phyloP scores from a whole-genome alignment of 2,888 invertebrate genomes.

The Neocrepidodera transversa region DNA sequence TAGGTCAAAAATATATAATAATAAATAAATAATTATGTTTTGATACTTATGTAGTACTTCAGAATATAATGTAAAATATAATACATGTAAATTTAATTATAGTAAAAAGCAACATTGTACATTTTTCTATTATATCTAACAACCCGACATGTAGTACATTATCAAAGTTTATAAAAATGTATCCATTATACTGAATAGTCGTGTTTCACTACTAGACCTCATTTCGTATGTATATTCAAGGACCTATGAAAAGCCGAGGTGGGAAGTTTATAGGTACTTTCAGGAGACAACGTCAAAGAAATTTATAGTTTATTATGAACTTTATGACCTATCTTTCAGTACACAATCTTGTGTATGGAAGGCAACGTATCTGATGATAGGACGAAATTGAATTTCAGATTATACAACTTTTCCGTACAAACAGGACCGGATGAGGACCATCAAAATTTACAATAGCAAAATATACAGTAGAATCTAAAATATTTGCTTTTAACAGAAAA shows the following conservation, averaged over 20 bases:
- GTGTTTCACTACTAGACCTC: neutral
- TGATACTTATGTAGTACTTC: too few species aligned
- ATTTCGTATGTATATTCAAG: slow-evolving; percentile 22
- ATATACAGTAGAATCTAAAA: too few species aligned
- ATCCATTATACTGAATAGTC: neutral
- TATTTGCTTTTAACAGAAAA: too few species aligned
- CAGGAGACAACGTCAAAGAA: slow-evolving; percentile 23
- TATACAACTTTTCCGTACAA: neutral
- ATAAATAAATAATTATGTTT: too few species aligned
- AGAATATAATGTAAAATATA: too few species aligned
- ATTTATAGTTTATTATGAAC: slow-evolving; percentile 29
- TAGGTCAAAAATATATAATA: too few species aligned
- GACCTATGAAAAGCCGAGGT: slow-evolving; percentile 20
- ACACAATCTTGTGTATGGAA: slow-evolving; percentile 14
- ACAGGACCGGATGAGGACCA: neutral
- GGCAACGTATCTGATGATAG: slow-evolving; percentile 17
- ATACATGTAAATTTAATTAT: too few species aligned
- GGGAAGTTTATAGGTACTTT: slow-evolving; percentile 25
- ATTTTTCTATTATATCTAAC: too few species aligned
- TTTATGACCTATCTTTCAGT: slow-evolving; percentile 23
- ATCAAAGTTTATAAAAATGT: too few species aligned
- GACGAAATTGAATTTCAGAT: slow-evolving; percentile 23
- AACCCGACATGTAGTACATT: too few species aligned
- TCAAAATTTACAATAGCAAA: too few species aligned
- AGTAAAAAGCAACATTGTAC: too few species aligned